Evolutionary conservation across 2,888 invertebrate genomes (phyloP).

Genomic region (Harpalus rufipes): DNA sequence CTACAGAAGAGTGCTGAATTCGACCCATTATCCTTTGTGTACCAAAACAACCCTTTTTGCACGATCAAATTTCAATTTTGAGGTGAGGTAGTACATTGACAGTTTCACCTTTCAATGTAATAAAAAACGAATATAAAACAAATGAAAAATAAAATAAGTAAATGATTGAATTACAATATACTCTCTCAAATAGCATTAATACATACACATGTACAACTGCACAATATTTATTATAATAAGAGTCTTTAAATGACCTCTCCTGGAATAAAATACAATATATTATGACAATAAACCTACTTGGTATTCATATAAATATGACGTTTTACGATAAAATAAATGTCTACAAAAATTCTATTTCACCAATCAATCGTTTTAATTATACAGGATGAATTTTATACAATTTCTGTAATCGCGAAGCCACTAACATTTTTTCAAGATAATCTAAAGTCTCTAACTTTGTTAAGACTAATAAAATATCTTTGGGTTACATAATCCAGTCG

Average conservation of each 20-base stretch:
- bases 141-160: neutral
- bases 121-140: neutral
- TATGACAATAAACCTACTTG: conserved; percentile 23
- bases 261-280: conserved; percentile 5
- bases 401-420: conserved; percentile 40
- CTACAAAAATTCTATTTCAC: conserved; percentile 38
- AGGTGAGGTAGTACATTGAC: too few relatives aligned
- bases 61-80: too few relatives aligned
- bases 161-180: conserved; percentile 25
- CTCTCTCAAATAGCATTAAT: conserved; percentile 42
- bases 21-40: too few relatives aligned
- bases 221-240: conserved; percentile 28
- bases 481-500: conserved; percentile 60
- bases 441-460: conserved; percentile 57
- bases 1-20: too few relatives aligned
- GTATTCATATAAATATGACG: conserved; percentile 38
- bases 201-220: conserved; percentile 44
- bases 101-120: neutral
- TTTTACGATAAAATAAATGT: conserved; percentile 23
- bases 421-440: conserved; percentile 30
- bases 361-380: conserved; percentile 18
- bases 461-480: conserved; percentile 62
- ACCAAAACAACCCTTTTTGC: too few relatives aligned
- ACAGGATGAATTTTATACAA: conserved; percentile 30
- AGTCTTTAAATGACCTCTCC: neutral